Evolutionary conservation across 2,888 invertebrate species (phyloP), one percentile per base, ranked within the genome.

Genomic region (Sarcophaga carnaria): DNA sequence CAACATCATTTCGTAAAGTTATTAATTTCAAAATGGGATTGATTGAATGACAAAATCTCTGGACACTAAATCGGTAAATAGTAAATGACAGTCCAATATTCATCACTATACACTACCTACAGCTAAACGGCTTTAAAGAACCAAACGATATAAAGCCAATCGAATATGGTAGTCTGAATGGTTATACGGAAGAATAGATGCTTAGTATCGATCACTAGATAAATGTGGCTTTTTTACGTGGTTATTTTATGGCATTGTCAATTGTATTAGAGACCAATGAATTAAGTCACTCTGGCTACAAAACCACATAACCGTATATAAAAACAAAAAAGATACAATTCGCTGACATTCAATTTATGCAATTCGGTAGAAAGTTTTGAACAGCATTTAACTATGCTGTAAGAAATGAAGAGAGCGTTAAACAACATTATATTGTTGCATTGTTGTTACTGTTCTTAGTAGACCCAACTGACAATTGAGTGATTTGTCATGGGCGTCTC

Each of bases 31-130:
- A 88, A 89, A 89, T 88, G 80, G 88, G 90, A 91, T 90, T 90
- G 90, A 91, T 91, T 89, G 90, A 91, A 90, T 91, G 90, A 91
- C 90, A 91, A 91, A 91, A 91, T 89, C 90, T 88, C 83, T 89
- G 84, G 89, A 88, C 88, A 88, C 87, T 87, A 87, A 87, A 87
- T 87, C 87, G 87, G 78, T 81, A 87, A 87, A 87, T 87, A 71
- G 66, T 79, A 79, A 87, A 84, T 87, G 87, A 87, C 87, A 87
- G 71, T 25, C 70, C 84, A 66, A 79, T 84, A 87, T 82, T 84
- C 77, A 76, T 85, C 80, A 77, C 77, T 77, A 74, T 63, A 60
- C n/a, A 72, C 8, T 37, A 37, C 37, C 37, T 37, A 63, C 63
- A 45, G 20, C 75, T 17, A 81, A 81, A 76, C 1, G 62, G 59